Evolutionary conservation across 53 echinoderm and acorn worm species (phyloP).

Genomic region (Hippasteria phrygiana): DNA sequence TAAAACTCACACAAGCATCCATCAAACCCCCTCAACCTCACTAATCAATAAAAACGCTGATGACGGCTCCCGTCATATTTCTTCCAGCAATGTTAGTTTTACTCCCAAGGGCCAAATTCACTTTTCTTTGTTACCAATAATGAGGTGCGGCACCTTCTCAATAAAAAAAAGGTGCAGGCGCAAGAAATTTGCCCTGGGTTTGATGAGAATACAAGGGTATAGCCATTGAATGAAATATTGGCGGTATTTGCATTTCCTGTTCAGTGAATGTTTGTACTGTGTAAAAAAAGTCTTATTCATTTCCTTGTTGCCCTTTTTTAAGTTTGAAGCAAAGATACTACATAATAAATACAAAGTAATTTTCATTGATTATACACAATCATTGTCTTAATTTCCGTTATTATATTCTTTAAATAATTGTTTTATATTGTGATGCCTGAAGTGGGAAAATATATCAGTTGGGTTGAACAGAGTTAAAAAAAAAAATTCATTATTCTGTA

Average conservation of each 20-base stretch:
- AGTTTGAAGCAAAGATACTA: no score
- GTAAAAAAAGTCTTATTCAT: background rate
- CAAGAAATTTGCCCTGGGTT: background rate
- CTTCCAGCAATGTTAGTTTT: conserved; percentile 34
- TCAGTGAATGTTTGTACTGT: background rate
- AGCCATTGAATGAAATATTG: background rate
- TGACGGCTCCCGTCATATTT: conserved; percentile 26
- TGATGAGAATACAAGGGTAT: background rate
- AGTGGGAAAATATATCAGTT: no score
- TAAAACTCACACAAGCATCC: background rate
- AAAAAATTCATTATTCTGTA: no score
- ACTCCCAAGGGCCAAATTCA: background rate
- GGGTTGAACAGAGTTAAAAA: no score
- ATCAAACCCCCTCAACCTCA: background rate
- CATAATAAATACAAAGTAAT: no score
- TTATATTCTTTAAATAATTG: no score
- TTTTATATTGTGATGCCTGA: no score
- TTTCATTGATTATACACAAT: no score
- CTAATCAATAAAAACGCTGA: background rate
- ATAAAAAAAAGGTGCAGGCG: background rate
- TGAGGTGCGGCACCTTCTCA: background rate
- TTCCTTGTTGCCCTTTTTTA: conserved; percentile 4
- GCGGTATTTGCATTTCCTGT: background rate
- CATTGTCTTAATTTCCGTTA: no score
- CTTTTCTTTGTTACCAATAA: background rate